Base-by-base conservation (phyloP, 2,113 vertebrate genomes). In the Oncorhynchus nerka region DNA sequence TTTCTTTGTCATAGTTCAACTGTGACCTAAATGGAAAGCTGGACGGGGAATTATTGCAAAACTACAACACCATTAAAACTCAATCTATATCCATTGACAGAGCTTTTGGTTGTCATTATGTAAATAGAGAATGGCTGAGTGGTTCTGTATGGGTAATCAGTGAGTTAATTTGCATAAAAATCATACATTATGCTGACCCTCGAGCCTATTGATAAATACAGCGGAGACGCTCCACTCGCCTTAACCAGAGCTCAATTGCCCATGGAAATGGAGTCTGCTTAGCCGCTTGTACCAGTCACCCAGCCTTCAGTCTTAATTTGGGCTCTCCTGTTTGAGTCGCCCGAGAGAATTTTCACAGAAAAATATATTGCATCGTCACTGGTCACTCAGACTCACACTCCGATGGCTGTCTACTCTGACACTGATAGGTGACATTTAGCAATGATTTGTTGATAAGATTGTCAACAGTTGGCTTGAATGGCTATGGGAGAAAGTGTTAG, bases 361-460 rank as follows among this genome's bases (percentile, higher is more conserved):
- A 70, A 75, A 59, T 15, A 79, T 74, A 55, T 55, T 19, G 16
- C 32, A 48, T 73, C 22, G 32, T 57, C 16, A 73, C 71, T 26
- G 39, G 45, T 66, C 39, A 32, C 71, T 55, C 19, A 64, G 4
- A 62, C 20, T 11, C 24, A 26, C 8, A 64, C 61, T 22, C 11
- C 3, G 61, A 64, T 9, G 24, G n/a, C 61, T 22, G 20, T 64
- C 61, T 13, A 64, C 2, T n/a, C 8, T 64, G 20, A 64, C 20
- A 22, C 8, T 22, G n/a, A 64, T 15, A 19, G 51, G 51, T 55
- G 51, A 55, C 16, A 55, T 55, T 55, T 55, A 16, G 51, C 13
- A 19, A 84, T 84, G 85, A 81, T 57, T 80, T 64, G 76, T 76
- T 81, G 76, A 84, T 81, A 74, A 72, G 71, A 66, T 82, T 87